These are phyloP conservation scores for Daubentonia madagascariensis DNA, from an alignment of 2,113 vertebrate species.

Conservation along the genomic window DNA sequence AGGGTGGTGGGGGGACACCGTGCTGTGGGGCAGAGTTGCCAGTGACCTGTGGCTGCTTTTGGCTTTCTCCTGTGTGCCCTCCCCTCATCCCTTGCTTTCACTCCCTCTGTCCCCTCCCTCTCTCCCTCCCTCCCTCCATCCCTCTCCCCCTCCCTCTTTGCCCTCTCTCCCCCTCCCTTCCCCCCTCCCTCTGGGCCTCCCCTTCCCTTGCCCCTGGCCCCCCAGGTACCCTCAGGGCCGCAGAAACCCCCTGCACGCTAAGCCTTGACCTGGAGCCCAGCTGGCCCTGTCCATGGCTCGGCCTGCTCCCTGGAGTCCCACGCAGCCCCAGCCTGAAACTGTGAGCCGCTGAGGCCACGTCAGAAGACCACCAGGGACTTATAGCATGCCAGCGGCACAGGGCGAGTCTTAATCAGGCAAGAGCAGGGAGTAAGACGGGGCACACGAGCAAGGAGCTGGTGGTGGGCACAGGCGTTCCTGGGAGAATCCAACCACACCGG, in stretches of 20 bases:
- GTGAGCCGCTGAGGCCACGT: slow-evolving; percentile 13
- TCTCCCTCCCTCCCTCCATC: no score
- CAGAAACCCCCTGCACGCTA: slow-evolving; percentile 46
- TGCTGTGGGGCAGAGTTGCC: neutral
- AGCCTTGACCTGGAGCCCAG: slow-evolving; percentile 54
- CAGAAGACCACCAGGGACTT: slow-evolving; percentile 20
- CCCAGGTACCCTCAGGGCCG: slow-evolving; percentile 63
- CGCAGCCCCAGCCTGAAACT: slow-evolving; percentile 37
- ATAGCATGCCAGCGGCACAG: slow-evolving; percentile 20
- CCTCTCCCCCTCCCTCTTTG: neutral
- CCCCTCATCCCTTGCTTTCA: neutral
- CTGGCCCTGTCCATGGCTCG: slow-evolving; percentile 59
- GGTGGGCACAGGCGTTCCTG: neutral
- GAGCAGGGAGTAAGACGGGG: neutral
- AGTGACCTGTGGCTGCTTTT: slow-evolving; percentile 1
- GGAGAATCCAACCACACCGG: neutral
- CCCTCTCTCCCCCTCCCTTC: no score
- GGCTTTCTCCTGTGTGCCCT: neutral
- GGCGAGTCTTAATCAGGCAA: slow-evolving; percentile 58
- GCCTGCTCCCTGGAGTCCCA: slow-evolving; percentile 34
- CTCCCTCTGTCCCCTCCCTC: neutral
- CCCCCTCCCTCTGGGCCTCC: neutral
- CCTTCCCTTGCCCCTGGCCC: neutral
- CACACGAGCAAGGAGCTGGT: neutral
- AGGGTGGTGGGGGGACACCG: neutral